Evolutionary conservation across 2,113 vertebrate species (phyloP), one percentile per base, ranked within the genome.

Genomic region (Hippocampus comes): DNA sequence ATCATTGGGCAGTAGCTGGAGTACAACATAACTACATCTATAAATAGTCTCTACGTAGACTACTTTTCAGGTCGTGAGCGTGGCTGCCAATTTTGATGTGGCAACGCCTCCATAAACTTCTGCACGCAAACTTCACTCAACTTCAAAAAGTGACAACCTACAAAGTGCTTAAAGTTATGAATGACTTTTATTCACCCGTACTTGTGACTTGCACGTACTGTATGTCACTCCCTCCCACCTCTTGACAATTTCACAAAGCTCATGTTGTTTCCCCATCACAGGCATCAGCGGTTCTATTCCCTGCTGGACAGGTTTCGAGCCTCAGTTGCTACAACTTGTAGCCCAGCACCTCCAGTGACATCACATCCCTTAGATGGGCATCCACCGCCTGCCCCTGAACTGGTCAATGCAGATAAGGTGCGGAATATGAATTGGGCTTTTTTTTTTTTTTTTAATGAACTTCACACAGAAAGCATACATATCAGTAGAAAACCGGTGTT

Each of bases 201-300:
- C 34, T 38, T 38, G 34, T 38, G 34, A 38, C 34, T 38, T 38
- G 34, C 34, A 38, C 34, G 34, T 38, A 38, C 1, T 38, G 34
- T 38, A 38, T 38, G 5, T 38, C 34, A 38, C 34, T 38, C 34
- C 34, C 34, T 38, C 5, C 5, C 34, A 38, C 34, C 34, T 38
- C 5, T 38, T 38, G 9, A 25, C 67, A n/a, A 17, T 30, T 9
- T 46, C 6, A n/a, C 21, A 17, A 43, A 64, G 17, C 1, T 64
- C 1, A 2, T 43, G 25, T 34, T 5, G 21, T 17, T 61, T 60
- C 51, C 5, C 38, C 6, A 34, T 76, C 51, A 17, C 87, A 99
- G 97, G 78, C 97, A 99, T 90, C 96, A 98, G 91, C 93, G 97
- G 88, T 96, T 99, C 70, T 98, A 94, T 89, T 99, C 96, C 2